Conservation (phyloP, 1,140 invertebrate genomes). For the Lasioglossum baleicum region DNA sequence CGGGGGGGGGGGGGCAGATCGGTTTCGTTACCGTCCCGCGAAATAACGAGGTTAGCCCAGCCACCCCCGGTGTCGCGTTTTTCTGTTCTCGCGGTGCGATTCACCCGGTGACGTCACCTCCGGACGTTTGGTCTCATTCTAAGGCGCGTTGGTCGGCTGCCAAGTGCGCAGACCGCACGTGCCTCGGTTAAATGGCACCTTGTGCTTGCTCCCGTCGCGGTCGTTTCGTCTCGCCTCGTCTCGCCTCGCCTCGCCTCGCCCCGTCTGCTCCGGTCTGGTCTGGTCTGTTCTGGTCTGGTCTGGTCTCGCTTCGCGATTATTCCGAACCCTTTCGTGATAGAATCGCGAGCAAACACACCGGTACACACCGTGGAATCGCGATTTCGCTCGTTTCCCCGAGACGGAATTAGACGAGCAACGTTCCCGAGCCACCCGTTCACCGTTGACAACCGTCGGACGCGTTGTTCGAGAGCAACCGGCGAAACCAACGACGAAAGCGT, state of each 20-base stretch:
- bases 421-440: too few species aligned
- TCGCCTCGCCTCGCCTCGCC: too few species aligned
- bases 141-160: slow-evolving; percentile 63
- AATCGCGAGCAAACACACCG: too few species aligned
- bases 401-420: too few species aligned
- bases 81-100: slow-evolving; percentile 16
- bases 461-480: neutral
- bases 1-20: too few species aligned
- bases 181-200: slow-evolving; percentile 60
- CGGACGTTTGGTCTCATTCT: slow-evolving; percentile 49
- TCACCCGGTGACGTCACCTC: slow-evolving; percentile 46
- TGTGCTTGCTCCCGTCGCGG: slow-evolving; percentile 14
- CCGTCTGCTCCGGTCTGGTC: too few species aligned
- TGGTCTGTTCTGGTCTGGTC: neutral
- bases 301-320: neutral
- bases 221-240: too few species aligned
- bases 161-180: slow-evolving; percentile 69
- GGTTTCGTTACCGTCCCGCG: neutral
- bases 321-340: neutral
- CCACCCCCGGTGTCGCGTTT: neutral
- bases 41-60: neutral
- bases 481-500: neutral
- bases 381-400: too few species aligned
- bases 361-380: too few species aligned
- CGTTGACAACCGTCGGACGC: too few species aligned